phyloP scores from a whole-genome alignment of 2,113 vertebrate genomes.

The Recurvirostra avosetta region DNA sequence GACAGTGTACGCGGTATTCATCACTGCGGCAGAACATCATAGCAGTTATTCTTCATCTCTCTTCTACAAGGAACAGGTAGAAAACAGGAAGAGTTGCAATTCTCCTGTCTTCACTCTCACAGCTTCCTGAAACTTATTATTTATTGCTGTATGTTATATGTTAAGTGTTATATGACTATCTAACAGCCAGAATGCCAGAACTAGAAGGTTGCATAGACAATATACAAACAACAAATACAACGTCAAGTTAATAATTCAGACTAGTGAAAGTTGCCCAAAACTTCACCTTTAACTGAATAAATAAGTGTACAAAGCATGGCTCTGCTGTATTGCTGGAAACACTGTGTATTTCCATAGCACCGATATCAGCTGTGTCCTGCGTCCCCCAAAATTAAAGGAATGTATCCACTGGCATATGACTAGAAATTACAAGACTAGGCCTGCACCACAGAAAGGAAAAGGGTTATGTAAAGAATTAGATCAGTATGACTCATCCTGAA shows the following conservation, averaged over 20 bases:
- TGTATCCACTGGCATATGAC: not conserved
- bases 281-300: not conserved
- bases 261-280: not conserved
- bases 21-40: not conserved
- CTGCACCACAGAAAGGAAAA: not conserved
- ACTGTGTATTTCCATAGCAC: not conserved
- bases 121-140: not conserved
- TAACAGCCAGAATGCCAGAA: not conserved
- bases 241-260: not conserved
- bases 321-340: not conserved
- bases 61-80: not conserved
- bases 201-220: not conserved
- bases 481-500: conserved; percentile 52
- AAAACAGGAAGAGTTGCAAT: not conserved
- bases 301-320: not conserved
- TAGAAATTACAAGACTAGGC: not conserved
- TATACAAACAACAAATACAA: not conserved
- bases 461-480: conserved; percentile 55
- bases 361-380: not conserved
- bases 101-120: not conserved
- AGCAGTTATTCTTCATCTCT: not conserved
- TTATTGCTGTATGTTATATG: not conserved
- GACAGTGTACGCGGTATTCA: not conserved
- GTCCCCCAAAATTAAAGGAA: not conserved
- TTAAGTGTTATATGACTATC: not conserved